Base-by-base conservation (phyloP, 2,113 vertebrate genomes). In the Malurus elegans region DNA sequence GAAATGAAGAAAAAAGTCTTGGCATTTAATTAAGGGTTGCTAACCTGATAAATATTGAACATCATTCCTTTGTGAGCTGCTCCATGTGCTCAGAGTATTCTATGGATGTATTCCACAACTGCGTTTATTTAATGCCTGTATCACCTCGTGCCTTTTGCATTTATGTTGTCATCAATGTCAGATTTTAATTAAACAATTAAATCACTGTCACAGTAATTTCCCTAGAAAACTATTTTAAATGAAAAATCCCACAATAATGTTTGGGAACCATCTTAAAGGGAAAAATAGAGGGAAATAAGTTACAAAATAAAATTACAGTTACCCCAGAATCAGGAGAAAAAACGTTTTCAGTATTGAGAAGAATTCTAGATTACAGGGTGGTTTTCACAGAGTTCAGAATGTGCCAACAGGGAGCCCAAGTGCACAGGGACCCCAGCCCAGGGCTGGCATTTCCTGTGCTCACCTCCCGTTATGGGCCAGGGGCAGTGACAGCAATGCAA, bases 21-120 rank as follows among this genome's bases (percentile, higher is more conserved):
- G 90, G 88, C 93, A 96, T 96, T 97, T 97, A 96, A 97, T 96
- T 95, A 96, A 72, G 79, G 90, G 79, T 86, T 82, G 21, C 92
- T 97, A 97, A 97, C 88, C 93, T 92, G 90, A 96, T 97, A 97
- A 96, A 97, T 96, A 96, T 96, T 97, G 96, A 97, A 95, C 95
- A 88, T 93, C 67, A 74, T 86, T 94, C 94, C 88, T 93, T 96
- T 94, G 86, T 96, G 80, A 92, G 88, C 47, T 10, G 82, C 34
- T 65, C 81, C 54, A 28, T 95, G 71, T 79, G 93, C 75, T 85
- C 54, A 9, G 73, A 70, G 66, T 57, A 48, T 58, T 87, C 88
- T 74, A 25, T 80, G 88, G 92, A 91, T 88, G 70, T 88, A 50
- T 88, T 87, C 87, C 62, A 92, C 88, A 95, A 84, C 14, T 88